A percentile compares a stretch with the other conserved stretches of the same genome.
Conservation (phyloP, 2,888 invertebrate species). For the Pachycephus smyrnensis region DNA sequence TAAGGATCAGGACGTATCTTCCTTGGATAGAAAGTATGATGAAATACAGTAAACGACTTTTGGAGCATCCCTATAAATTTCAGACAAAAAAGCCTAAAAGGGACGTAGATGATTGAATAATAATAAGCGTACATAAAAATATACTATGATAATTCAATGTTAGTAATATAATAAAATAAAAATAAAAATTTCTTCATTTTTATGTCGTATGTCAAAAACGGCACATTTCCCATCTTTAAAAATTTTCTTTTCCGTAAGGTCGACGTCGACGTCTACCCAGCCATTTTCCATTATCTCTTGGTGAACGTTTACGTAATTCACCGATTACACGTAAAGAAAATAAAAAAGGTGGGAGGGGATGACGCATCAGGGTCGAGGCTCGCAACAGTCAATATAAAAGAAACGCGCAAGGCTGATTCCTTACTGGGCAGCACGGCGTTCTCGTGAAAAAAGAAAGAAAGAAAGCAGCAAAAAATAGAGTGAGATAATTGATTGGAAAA, state of each 20-base stretch:
- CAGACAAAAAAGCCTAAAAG: too few species aligned
- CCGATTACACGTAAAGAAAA: neutral
- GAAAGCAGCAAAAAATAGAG: neutral
- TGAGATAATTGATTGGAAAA: neutral
- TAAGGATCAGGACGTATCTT: conserved; percentile 19
- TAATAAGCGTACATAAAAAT: neutral
- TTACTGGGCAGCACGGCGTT: neutral
- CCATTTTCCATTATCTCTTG: neutral
- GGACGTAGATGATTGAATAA: neutral
- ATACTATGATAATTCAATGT: neutral
- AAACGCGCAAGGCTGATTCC: neutral
- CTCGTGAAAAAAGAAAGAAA: neutral
- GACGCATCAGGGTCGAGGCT: neutral
- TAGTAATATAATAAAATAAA: neutral
- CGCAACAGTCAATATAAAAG: neutral
- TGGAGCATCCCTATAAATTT: too few species aligned
- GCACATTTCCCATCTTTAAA: neutral
- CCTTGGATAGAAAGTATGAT: conserved; percentile 26
- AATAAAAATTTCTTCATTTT: neutral
- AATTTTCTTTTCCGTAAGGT: neutral
- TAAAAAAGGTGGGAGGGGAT: neutral
- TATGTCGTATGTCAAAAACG: neutral
- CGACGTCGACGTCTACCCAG: neutral
- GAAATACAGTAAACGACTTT: neutral
- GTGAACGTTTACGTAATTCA: neutral